Conservation (phyloP, 1,140 invertebrate species). For the Ooceraea biroi region DNA sequence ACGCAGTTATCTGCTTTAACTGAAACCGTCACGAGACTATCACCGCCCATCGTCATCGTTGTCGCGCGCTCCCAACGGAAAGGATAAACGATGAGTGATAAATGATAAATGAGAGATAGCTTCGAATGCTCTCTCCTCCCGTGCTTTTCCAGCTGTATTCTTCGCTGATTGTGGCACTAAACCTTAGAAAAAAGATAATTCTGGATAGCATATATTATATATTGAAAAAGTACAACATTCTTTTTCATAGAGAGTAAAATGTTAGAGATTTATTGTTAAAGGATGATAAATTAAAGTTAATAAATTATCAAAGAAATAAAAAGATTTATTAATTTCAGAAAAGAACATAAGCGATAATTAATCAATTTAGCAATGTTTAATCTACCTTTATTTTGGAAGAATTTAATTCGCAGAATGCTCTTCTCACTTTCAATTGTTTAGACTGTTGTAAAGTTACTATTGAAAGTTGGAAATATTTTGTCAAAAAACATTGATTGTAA, state of each 20-base stretch:
- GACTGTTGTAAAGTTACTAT: neutral
- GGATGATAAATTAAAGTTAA: too few relatives aligned
- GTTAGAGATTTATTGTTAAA: too few relatives aligned
- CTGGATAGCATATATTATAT: too few relatives aligned
- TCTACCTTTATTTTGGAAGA: neutral
- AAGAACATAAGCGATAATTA: too few relatives aligned
- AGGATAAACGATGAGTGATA: slow-evolving; percentile 27
- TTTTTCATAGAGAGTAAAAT: too few relatives aligned
- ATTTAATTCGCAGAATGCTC: neutral
- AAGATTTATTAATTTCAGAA: neutral
- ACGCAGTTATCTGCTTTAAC: slow-evolving; percentile 84
- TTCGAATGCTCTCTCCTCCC: neutral
- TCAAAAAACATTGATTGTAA: neutral
- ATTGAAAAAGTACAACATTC: neutral
- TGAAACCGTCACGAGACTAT: slow-evolving; percentile 86
- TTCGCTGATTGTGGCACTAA: neutral
- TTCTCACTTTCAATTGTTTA: slow-evolving; percentile 3
- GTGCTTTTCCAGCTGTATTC: neutral
- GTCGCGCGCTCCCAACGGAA: slow-evolving; percentile 82
- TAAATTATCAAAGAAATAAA: too few relatives aligned
- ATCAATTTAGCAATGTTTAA: too few relatives aligned
- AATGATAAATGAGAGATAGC: slow-evolving; percentile 30
- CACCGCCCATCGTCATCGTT: slow-evolving; percentile 85
- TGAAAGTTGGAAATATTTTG: neutral
- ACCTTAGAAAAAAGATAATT: too few relatives aligned